Conservation (phyloP, 2,113 vertebrate genomes). For the Corythoichthys intestinalis region DNA sequence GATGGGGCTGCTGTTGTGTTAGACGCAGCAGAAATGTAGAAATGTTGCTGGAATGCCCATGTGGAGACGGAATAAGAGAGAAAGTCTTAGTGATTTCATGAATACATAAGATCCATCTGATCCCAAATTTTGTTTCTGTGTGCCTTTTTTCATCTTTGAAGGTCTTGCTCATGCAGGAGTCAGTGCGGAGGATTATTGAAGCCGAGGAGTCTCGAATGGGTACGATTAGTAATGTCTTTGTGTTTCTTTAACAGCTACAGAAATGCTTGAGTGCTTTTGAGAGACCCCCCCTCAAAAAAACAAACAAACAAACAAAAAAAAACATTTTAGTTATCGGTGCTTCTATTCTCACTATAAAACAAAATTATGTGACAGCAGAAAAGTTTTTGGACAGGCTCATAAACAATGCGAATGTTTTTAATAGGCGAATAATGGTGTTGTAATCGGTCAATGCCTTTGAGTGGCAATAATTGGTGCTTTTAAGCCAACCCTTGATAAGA, state of each 20-base stretch:
- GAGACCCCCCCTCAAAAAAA: background rate
- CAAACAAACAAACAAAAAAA: background rate
- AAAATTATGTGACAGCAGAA: background rate
- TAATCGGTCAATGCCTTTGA: slow-evolving; percentile 10
- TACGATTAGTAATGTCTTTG: slow-evolving; percentile 61
- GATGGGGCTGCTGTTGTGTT: slow-evolving; percentile 4
- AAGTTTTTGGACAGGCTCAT: slow-evolving; percentile 3
- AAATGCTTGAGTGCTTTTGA: slow-evolving; percentile 4
- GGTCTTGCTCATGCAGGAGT: slow-evolving; percentile 97
- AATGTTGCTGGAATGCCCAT: background rate
- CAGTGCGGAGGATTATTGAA: slow-evolving; percentile 93
- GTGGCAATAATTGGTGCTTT: slow-evolving; percentile 34
- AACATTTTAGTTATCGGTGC: background rate
- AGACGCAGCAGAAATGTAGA: slow-evolving; percentile 18
- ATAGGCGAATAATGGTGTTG: slow-evolving; percentile 17
- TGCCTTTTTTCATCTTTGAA: slow-evolving; percentile 49
- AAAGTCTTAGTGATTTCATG: slow-evolving; percentile 10
- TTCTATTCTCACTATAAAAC: background rate
- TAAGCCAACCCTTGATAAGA: slow-evolving; percentile 30
- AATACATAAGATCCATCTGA: slow-evolving; percentile 22
- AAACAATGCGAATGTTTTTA: slow-evolving; percentile 7
- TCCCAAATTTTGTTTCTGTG: slow-evolving; percentile 3
- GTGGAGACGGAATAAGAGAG: slow-evolving; percentile 28
- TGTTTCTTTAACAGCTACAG: slow-evolving; percentile 19
- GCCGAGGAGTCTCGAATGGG: slow-evolving; percentile 93